These are phyloP conservation scores for Lordiphosa andalusiaca DNA, from an alignment of 2,888 invertebrate species.

Conservation along the genomic window DNA sequence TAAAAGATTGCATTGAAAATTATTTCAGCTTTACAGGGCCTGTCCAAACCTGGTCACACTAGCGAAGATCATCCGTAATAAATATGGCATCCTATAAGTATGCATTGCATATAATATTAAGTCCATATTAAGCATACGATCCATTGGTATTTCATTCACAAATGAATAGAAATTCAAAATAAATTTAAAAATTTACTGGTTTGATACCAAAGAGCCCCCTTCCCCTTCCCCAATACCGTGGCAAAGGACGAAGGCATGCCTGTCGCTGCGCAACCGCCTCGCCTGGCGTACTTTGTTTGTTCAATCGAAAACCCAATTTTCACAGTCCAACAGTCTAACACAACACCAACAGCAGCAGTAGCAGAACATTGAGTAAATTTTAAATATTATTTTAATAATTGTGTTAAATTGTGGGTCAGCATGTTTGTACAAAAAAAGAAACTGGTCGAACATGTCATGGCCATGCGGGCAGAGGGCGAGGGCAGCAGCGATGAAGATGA, in stretches of 20 bases:
- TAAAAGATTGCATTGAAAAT: no score
- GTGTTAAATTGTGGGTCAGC: conserved; percentile 31
- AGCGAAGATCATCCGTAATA: no score
- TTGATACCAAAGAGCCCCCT: no score
- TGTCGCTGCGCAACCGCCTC: conserved; percentile 6
- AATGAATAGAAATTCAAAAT: no score
- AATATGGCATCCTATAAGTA: no score
- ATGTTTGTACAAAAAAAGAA: conserved; percentile 83
- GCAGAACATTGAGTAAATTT: conserved; percentile 20
- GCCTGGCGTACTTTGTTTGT: conserved; percentile 1
- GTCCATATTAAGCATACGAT: no score
- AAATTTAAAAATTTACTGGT: no score
- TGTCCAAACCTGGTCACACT: no score
- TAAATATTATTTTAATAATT: conserved; percentile 21
- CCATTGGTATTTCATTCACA: no score
- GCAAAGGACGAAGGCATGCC: not conserved
- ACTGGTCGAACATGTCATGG: conserved; percentile 79
- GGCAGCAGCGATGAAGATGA: conserved; percentile 83
- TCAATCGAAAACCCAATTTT: conserved; percentile 9
- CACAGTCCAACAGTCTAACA: not conserved
- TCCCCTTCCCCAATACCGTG: no score
- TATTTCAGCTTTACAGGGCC: no score
- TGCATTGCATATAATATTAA: no score
- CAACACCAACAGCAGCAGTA: not conserved
- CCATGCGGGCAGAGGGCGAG: conserved; percentile 77